phyloP scores from a whole-genome alignment of 2,113 vertebrate species.

The Genyomyrus donnyi region DNA sequence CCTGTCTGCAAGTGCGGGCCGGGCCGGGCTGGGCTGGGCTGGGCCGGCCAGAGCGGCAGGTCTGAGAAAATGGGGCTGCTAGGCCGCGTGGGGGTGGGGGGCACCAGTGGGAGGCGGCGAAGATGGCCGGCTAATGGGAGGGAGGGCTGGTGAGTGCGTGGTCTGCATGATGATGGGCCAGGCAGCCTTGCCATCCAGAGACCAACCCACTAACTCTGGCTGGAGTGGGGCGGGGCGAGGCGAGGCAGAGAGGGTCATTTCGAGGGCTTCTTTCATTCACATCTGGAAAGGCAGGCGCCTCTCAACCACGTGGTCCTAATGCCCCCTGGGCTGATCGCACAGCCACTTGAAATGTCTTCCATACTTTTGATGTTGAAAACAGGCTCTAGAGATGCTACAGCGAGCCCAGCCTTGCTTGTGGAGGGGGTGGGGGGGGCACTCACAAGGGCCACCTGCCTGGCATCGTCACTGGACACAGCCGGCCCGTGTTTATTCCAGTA shows the following conservation, averaged over 20 bases:
- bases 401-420: neutral
- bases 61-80: neutral
- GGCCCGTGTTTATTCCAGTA: conserved; percentile 65
- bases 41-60: neutral
- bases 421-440: conserved; percentile 20
- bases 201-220: neutral
- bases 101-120: neutral
- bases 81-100: neutral
- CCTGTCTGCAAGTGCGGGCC: neutral
- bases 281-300: neutral
- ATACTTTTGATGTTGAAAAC: neutral
- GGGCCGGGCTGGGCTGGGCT: neutral
- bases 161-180: neutral
- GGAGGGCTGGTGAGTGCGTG: neutral
- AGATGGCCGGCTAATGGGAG: neutral
- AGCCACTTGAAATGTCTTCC: neutral
- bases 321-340: neutral
- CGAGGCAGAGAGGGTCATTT: neutral
- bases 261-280: neutral
- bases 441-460: conserved; percentile 26
- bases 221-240: neutral
- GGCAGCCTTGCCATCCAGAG: neutral
- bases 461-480: conserved; percentile 30
- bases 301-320: neutral
- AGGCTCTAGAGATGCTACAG: neutral